Conservation (phyloP, 2,113 vertebrate genomes). For the human region DNA sequence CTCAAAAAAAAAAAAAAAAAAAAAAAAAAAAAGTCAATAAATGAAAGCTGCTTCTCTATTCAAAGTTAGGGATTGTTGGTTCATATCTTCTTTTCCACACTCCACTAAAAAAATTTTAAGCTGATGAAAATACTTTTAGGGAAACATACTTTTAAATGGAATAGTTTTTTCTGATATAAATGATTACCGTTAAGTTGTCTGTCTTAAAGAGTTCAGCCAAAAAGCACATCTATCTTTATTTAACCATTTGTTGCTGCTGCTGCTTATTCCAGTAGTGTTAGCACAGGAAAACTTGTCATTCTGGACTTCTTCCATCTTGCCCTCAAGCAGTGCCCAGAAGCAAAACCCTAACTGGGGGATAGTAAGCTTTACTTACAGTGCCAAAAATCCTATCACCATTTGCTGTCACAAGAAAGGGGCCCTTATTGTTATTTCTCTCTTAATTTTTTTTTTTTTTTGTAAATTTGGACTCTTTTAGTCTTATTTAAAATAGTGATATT, state of each 20-base stretch:
- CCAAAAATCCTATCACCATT: slow-evolving; percentile 17
- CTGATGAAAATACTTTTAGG: neutral
- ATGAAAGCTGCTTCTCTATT: slow-evolving; percentile 57
- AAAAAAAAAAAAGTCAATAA: slow-evolving; percentile 52
- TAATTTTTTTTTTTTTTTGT: too few relatives aligned
- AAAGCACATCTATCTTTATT: neutral
- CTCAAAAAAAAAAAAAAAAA: too few relatives aligned
- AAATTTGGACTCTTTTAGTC: neutral
- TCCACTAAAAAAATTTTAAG: neutral
- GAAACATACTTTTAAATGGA: neutral
- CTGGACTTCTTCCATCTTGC: neutral
- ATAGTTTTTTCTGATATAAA: neutral
- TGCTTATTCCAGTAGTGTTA: neutral
- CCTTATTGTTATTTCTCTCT: neutral
- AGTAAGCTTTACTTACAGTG: slow-evolving; percentile 63
- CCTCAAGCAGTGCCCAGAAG: slow-evolving; percentile 39
- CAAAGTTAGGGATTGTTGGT: slow-evolving; percentile 53
- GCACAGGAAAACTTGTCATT: neutral
- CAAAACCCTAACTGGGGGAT: slow-evolving; percentile 24
- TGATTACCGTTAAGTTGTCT: neutral
- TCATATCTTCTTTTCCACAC: neutral
- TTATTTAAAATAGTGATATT: slow-evolving; percentile 53
- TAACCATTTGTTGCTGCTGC: neutral
- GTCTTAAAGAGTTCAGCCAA: neutral
- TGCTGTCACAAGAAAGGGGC: neutral